phyloP scores from a whole-genome alignment of 2,888 invertebrate genomes.

The Pycnomerus fuliginosus region DNA sequence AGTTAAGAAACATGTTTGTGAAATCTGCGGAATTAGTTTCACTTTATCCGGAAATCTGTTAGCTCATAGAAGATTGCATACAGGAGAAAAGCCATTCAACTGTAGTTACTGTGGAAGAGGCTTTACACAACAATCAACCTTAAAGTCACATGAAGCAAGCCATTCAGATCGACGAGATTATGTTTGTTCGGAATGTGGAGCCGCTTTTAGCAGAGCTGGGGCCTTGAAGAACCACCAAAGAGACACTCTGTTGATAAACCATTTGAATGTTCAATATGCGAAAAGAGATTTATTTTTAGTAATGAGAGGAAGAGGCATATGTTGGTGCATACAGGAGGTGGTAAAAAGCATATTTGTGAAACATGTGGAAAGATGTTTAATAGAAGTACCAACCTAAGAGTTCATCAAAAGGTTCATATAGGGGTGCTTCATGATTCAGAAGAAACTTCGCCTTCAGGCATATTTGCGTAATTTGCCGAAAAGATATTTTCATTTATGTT shows the following conservation, averaged over 20 bases:
- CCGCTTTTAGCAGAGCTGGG: constrained; percentile 29
- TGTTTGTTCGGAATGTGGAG: constrained; percentile 34
- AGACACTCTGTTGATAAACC: constrained; percentile 26
- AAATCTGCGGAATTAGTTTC: constrained; percentile 35
- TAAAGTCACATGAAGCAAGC: constrained; percentile 33
- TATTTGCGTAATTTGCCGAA: too few relatives aligned
- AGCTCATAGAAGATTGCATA: constrained; percentile 33
- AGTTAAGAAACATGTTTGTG: constrained; percentile 34
- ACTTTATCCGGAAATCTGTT: constrained; percentile 29
- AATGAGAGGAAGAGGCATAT: constrained; percentile 35
- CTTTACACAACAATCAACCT: constrained; percentile 33
- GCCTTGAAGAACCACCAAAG: constrained; percentile 31
- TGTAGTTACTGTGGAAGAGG: constrained; percentile 32
- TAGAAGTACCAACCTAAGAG: constrained; percentile 55
- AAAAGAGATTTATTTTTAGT: constrained; percentile 31
- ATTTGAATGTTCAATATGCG: constrained; percentile 32
- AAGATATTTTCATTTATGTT: too few relatives aligned
- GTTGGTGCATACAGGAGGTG: constrained; percentile 34
- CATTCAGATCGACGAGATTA: constrained; percentile 30
- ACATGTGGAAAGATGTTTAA: constrained; percentile 57
- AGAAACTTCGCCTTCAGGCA: too few relatives aligned
- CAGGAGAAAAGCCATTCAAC: constrained; percentile 33
- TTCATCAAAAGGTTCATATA: constrained; percentile 58
- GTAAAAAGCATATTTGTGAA: constrained; percentile 48
- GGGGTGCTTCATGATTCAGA: too few relatives aligned